A percentile compares a stretch with the other conserved stretches of the same genome.
Evolutionary conservation across 2,888 invertebrate species (phyloP).

Genomic region (Neoascia interrupta): DNA sequence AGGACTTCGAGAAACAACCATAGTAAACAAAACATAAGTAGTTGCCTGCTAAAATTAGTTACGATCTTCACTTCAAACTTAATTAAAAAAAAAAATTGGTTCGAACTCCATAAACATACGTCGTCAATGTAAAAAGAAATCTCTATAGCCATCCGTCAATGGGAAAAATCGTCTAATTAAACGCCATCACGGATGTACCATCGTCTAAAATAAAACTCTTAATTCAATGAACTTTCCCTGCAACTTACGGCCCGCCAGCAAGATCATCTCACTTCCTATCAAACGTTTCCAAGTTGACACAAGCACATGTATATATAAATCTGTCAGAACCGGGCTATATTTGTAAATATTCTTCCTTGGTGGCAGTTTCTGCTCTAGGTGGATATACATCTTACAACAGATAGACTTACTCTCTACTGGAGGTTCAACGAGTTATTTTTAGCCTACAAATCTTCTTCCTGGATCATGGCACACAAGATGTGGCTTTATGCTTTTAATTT

Average conservation of each 20-base stretch:
- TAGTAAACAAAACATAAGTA: no score
- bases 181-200: conserved; percentile 33
- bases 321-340: conserved; percentile 24
- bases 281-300: conserved; percentile 45
- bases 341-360: conserved; percentile 27
- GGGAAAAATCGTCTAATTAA: conserved; percentile 44
- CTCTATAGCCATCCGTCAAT: conserved; percentile 40
- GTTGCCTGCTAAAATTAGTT: no score
- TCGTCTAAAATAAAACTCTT: conserved; percentile 43
- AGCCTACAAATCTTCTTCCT: conserved; percentile 40
- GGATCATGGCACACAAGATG: conserved; percentile 35
- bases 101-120: no score
- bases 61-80: no score
- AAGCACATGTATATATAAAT: conserved; percentile 45
- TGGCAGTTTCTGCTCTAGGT: conserved; percentile 17
- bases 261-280: not conserved
- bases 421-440: conserved; percentile 43
- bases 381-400: conserved; percentile 5
- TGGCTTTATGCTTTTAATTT: conserved; percentile 29
- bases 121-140: conserved; percentile 20
- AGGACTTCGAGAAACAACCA: no score
- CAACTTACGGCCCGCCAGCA: no score
- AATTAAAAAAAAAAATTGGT: no score
- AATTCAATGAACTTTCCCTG: conserved; percentile 38
- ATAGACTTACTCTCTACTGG: conserved; percentile 14